Percentiles rank a stretch among this genome's conserved stretches.
Conservation (phyloP, 2,888 invertebrate species). For the Apoderus coryli region DNA sequence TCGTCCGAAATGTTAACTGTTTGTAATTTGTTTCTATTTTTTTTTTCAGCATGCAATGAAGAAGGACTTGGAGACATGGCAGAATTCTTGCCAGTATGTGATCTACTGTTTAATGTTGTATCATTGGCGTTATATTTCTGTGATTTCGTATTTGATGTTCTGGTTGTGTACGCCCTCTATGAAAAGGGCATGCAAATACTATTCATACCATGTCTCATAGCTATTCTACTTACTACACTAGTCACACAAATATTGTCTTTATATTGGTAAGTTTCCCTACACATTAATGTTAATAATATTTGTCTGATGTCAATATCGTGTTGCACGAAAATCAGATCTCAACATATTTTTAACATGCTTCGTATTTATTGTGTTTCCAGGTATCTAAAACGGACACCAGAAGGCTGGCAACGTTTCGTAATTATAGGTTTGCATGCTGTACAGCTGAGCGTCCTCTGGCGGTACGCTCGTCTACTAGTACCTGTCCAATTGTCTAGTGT, state of each 20-base stretch:
- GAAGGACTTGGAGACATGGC: conserved; percentile 39
- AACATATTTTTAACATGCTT: too few relatives aligned
- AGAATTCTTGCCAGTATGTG: conserved; percentile 83
- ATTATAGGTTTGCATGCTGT: conserved; percentile 48
- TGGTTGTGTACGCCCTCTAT: conserved; percentile 71
- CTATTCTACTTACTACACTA: conserved; percentile 57
- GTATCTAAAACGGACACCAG: conserved; percentile 21
- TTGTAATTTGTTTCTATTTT: too few relatives aligned
- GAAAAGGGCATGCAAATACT: conserved; percentile 49
- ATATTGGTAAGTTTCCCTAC: conserved; percentile 50
- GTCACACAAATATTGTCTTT: conserved; percentile 63
- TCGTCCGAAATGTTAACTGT: too few relatives aligned
- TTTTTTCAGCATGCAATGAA: conserved; percentile 29
- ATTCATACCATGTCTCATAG: conserved; percentile 52
- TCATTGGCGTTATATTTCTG: conserved; percentile 82
- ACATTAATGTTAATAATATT: too few relatives aligned
- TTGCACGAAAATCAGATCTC: too few relatives aligned
- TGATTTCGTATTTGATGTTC: conserved; percentile 78
- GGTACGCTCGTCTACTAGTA: conserved; percentile 72
- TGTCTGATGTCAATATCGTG: too few relatives aligned
- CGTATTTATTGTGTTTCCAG: too few relatives aligned
- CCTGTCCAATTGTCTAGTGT: conserved; percentile 70
- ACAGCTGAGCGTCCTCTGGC: conserved; percentile 61
- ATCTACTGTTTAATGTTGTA: conserved; percentile 81
- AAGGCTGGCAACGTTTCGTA: conserved; percentile 34